Evolutionary conservation across 2,113 vertebrate genomes (phyloP), one percentile per base, ranked within the genome.

Genomic region (Caloenas nicobarica): DNA sequence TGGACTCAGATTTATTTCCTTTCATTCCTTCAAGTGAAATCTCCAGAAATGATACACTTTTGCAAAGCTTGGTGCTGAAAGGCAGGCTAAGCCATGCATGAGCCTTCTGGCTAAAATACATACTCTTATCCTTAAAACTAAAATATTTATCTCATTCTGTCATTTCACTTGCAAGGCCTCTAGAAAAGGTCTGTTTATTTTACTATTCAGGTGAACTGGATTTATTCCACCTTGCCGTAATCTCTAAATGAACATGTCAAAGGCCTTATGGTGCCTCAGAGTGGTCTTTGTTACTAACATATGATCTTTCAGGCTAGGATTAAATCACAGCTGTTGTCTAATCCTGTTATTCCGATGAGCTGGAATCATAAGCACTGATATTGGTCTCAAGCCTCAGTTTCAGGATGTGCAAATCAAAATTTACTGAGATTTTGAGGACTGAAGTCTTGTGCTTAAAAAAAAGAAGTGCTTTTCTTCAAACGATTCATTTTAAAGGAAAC

Each of bases 191-290:
- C 85, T 95, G 87, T 97, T 95, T 91, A 81, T 87, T 87, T 96
- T 92, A 94, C 66, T 86, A 57, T 94, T 95, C 91, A 93, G 95
- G 88, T 96, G 70, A 84, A 97, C 96, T 97, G 95, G 89, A 96
- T 97, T 98, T 97, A 88, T 98, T 94, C 86, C 92, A 92, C 92
- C 91, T 95, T 36, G 4, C 86, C 97, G 60, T 93, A 82, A 91
- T 97, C 91, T 70, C 61, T 96, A 96, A 97, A 97, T 98, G 96
- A 97, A 82, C 89, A 91, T 96, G 95, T 98, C 97, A 97, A 58
- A 96, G 80, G 60, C 88, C 93, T 96, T 97, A 82, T 86, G 93
- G 85, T 77, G 92, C 96, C 96, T 97, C 74, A 94, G 97, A 95
- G 68, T n/a, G 38, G 24, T 77, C 58, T 95, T 97, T 97, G 96